phyloP scores from a whole-genome alignment of 1,140 invertebrate genomes.

The Latrodectus geometricus region DNA sequence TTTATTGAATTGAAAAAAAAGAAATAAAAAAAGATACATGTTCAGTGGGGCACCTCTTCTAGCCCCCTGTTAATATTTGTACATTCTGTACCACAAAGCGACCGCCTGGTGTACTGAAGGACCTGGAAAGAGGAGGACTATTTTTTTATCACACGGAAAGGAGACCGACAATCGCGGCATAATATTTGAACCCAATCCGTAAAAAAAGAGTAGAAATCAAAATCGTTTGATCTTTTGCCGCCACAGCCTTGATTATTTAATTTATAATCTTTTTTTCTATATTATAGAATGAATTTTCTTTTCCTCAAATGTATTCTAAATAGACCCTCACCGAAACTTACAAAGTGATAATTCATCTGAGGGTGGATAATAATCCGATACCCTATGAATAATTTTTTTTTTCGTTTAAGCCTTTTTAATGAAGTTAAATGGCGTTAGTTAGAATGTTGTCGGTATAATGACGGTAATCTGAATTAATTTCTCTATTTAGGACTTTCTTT shows the following conservation, averaged over 20 bases:
- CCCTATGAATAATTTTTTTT: no score
- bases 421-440: no score
- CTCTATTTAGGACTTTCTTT: no score
- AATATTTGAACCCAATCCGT: conserved; percentile 20
- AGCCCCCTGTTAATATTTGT: not conserved
- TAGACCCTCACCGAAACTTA: no score
- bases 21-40: no score
- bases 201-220: not conserved
- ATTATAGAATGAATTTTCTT: no score
- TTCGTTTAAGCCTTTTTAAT: no score
- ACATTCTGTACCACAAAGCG: not conserved
- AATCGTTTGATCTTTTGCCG: conserved; percentile 19
- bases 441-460: no score
- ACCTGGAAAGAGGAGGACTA: not conserved
- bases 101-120: not conserved
- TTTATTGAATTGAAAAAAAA: not conserved
- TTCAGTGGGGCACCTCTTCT: not conserved
- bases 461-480: no score
- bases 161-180: conserved; percentile 15
- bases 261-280: conserved; percentile 6
- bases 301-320: no score
- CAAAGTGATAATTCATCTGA: no score
- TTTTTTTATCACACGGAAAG: conserved; percentile 23
- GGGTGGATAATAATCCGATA: no score
- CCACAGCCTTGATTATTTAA: conserved; percentile 24